Base-by-base conservation (phyloP, 1,140 invertebrate species). In the Copidosoma floridanum region DNA sequence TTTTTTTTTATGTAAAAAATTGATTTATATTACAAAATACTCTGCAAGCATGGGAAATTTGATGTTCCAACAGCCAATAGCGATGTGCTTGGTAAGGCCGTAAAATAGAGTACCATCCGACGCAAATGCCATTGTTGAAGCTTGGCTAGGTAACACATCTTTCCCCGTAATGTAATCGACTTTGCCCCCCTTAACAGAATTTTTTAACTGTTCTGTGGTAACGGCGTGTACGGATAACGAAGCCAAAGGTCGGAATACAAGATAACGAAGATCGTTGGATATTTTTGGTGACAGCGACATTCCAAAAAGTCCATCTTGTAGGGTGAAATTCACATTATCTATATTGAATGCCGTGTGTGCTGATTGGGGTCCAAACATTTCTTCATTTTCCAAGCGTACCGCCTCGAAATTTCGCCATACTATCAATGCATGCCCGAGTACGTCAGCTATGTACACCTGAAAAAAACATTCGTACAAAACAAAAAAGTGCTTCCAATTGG, bases 391-490 rank as follows among this genome's bases (percentile, higher is more conserved):
- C 1, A 61, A 14, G 20, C 58, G 43, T 10, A 12, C 23, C 41
- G 23, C 16, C 1, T 27, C 7, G 5, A 5, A n/a, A 3, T 57
- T 46, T 38, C 80, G 80, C 82, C 82, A 88, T 0, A 88, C 85
- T 0, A 88, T 77, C 3, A 88, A 61, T 1, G 78, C 85, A 0
- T 84, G 77, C 52, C 81, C 81, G 1, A 81, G 83, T 18, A 86
- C 62, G 71, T 88, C 86, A 0, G 72, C 85, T 1, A 83, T 76
- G 60, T 88, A 88, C 0, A 85, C 86, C 48, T 64, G 23, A 5
- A 18, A 12, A 32, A 20, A 27, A 3, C 5, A 7, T 50, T n/a
- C n/a, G n/a, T n/a, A n/a, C n/a, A n/a, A n/a, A n/a, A n/a, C n/a
- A n/a, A n/a, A n/a, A n/a, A n/a, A n/a, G n/a, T n/a, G n/a, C n/a